Conservation (phyloP, 2,113 vertebrate species). For the Zapornia atra region DNA sequence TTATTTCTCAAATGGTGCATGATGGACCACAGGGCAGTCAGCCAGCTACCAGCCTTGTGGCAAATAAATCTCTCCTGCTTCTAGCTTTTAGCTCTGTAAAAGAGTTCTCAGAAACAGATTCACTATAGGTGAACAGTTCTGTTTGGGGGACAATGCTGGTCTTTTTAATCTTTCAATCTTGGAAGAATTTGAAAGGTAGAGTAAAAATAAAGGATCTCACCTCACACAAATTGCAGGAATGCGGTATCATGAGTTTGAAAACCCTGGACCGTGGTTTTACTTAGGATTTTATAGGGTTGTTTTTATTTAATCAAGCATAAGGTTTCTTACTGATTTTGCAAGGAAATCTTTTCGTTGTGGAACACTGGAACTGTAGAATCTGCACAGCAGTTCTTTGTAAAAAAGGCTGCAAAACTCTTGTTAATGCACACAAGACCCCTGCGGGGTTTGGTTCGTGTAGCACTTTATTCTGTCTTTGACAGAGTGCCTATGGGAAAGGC, state of each 20-base stretch:
- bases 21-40: neutral
- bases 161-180: neutral
- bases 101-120: neutral
- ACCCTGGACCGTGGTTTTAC: neutral
- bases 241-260: neutral
- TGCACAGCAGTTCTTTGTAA: neutral
- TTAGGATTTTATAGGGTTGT: conserved; percentile 16
- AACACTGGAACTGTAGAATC: neutral
- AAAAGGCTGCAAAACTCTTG: neutral
- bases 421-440: neutral
- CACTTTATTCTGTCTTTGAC: neutral
- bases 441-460: neutral
- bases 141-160: neutral
- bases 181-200: neutral
- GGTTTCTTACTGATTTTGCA: neutral
- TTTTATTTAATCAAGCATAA: neutral
- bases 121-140: neutral
- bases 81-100: neutral
- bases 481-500: neutral
- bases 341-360: neutral
- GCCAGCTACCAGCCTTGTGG: neutral
- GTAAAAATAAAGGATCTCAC: neutral
- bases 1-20: neutral
- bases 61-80: neutral
- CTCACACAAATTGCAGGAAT: neutral